Conservation (phyloP, 2,113 vertebrate species). For the Catharus bicknelli region DNA sequence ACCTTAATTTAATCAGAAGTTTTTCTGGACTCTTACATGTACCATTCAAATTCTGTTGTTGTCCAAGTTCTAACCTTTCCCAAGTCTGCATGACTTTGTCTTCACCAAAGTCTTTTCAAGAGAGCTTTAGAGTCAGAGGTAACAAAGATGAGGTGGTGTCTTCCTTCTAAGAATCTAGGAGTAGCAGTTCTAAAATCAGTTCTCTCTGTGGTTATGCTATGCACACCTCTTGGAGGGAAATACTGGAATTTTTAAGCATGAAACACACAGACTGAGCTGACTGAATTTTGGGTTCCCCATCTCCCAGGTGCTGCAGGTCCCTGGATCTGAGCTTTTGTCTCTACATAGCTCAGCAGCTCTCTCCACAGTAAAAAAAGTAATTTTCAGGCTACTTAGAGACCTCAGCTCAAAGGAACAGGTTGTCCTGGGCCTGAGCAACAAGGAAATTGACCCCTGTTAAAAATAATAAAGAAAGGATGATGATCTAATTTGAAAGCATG, state of each 20-base stretch:
- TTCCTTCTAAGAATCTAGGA: not conserved
- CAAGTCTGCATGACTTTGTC: not conserved
- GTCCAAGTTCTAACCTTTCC: not conserved
- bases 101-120: not conserved
- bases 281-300: not conserved
- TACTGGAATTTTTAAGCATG: not conserved
- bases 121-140: not conserved
- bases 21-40: not conserved
- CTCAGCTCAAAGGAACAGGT: not conserved
- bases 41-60: not conserved
- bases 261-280: not conserved
- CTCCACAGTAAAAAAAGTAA: not conserved
- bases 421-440: not conserved
- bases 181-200: not conserved
- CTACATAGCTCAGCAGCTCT: not conserved
- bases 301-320: not conserved
- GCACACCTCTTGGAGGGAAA: not conserved
- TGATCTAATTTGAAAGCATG: not conserved
- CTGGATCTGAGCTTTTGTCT: not conserved
- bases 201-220: not conserved
- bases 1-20: not conserved
- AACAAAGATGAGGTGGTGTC: not conserved
- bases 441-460: not conserved
- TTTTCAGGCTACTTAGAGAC: not conserved
- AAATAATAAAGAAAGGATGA: not conserved